These are phyloP conservation scores for Limanda limanda DNA, from an alignment of 2,113 vertebrate species.

Conservation along the genomic window DNA sequence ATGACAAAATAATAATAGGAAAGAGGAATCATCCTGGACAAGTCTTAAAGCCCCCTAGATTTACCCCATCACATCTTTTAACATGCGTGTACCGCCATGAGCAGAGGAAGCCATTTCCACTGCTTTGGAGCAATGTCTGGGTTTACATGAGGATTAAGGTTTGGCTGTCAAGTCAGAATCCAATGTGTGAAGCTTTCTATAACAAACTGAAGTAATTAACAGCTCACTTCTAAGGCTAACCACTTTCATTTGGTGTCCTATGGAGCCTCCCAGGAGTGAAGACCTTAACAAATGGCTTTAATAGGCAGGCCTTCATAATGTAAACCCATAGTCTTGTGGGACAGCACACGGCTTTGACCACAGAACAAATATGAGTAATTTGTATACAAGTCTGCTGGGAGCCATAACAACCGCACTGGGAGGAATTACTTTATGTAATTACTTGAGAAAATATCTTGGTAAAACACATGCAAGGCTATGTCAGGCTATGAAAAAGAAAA, in stretches of 20 bases:
- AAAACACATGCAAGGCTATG: slow-evolving; percentile 66
- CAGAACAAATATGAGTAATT: slow-evolving; percentile 84
- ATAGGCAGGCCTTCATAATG: slow-evolving; percentile 82
- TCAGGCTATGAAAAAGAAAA: slow-evolving; percentile 55
- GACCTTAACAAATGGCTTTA: slow-evolving; percentile 84
- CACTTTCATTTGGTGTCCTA: slow-evolving; percentile 72
- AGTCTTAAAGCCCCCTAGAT: slow-evolving; percentile 61
- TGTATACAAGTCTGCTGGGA: slow-evolving; percentile 80
- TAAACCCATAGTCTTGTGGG: slow-evolving; percentile 75
- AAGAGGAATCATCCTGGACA: slow-evolving; percentile 67
- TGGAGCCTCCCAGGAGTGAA: slow-evolving; percentile 70
- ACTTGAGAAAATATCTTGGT: slow-evolving; percentile 76
- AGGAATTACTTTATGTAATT: slow-evolving; percentile 82
- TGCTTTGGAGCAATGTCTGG: slow-evolving; percentile 58
- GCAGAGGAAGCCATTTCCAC: slow-evolving; percentile 66
- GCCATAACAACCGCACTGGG: slow-evolving; percentile 77
- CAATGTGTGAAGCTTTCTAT: slow-evolving; percentile 63
- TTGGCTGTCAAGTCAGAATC: slow-evolving; percentile 63
- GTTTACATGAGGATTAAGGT: slow-evolving; percentile 71
- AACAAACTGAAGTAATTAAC: slow-evolving; percentile 81
- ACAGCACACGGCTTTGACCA: slow-evolving; percentile 76
- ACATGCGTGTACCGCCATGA: slow-evolving; percentile 56
- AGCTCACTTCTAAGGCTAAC: slow-evolving; percentile 69
- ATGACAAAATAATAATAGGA: slow-evolving; percentile 79
- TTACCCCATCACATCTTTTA: slow-evolving; percentile 69